These are phyloP conservation scores for Oryzias javanicus DNA, from an alignment of 2,113 vertebrate species.

Conservation along the genomic window DNA sequence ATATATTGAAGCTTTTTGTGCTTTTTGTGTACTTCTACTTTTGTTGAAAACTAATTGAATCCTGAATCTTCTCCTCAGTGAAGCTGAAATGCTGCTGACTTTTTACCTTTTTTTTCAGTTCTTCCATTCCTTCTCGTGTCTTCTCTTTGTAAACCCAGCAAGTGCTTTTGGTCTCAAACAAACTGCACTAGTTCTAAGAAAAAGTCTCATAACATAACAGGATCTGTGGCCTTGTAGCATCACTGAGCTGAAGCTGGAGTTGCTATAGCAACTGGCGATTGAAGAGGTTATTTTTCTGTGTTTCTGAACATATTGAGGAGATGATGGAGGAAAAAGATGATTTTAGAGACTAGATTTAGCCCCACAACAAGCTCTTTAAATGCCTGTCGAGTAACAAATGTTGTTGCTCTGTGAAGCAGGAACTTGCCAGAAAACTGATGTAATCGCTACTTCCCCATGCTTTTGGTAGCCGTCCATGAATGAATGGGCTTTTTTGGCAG, in stretches of 20 bases:
- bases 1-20: too few species aligned
- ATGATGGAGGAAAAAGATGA: slow-evolving; percentile 58
- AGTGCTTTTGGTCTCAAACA: slow-evolving; percentile 46
- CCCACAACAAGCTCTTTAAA: slow-evolving; percentile 14
- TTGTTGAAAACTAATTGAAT: too few species aligned
- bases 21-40: too few species aligned
- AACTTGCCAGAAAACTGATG: slow-evolving; percentile 18
- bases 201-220: slow-evolving; percentile 61
- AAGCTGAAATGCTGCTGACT: background rate
- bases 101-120: background rate
- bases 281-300: slow-evolving; percentile 65
- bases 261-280: slow-evolving; percentile 73
- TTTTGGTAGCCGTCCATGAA: slow-evolving; percentile 22
- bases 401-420: slow-evolving; percentile 22
- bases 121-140: slow-evolving; percentile 4
- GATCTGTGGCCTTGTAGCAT: slow-evolving; percentile 70
- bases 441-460: slow-evolving; percentile 8
- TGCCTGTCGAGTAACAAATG: slow-evolving; percentile 7
- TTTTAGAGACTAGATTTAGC: slow-evolving; percentile 48
- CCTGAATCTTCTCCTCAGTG: too few species aligned
- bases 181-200: slow-evolving; percentile 51
- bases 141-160: background rate
- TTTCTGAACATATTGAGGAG: slow-evolving; percentile 66
- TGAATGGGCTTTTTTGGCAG: slow-evolving; percentile 28
- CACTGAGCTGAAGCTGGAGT: slow-evolving; percentile 64